phyloP scores from a whole-genome alignment of 2,113 vertebrate genomes.

The Cephalopterus ornatus region DNA sequence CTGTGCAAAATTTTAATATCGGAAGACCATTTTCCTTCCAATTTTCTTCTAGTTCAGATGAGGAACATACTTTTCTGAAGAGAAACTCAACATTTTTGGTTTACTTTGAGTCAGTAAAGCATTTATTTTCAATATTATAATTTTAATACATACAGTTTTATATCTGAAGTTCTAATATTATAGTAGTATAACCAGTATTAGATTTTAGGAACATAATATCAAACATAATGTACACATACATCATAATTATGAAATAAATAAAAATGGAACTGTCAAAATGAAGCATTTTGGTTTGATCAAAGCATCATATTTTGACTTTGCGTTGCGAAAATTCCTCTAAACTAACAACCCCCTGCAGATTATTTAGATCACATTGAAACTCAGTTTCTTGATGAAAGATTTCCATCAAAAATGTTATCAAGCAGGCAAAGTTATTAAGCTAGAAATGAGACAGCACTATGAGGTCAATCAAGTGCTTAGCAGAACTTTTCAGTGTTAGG shows the following conservation, averaged over 20 bases:
- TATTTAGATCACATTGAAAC: not conserved
- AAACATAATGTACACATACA: not conserved
- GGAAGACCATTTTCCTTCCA: not conserved
- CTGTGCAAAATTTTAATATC: not conserved
- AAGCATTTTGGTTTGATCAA: slow-evolving; percentile 9
- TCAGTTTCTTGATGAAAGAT: not conserved
- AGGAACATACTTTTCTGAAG: not conserved
- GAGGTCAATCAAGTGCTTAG: slow-evolving; percentile 5
- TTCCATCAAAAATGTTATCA: slow-evolving; percentile 24
- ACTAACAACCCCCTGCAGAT: not conserved
- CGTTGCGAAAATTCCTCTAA: not conserved
- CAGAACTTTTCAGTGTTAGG: not conserved
- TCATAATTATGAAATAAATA: slow-evolving; percentile 31
- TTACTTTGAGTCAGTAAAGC: not conserved
- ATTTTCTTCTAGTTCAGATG: not conserved
- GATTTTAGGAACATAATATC: slow-evolving; percentile 9
- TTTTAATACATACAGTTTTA: not conserved
- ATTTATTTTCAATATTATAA: not conserved
- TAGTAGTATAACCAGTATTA: not conserved
- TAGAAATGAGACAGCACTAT: not conserved
- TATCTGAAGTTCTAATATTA: not conserved
- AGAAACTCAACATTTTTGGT: not conserved
- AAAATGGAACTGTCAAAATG: slow-evolving; percentile 38
- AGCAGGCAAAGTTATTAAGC: not conserved
- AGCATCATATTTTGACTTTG: not conserved